These are phyloP conservation scores for Hermatobates lingyangjiaoensis DNA, from an alignment of 1,140 invertebrate species.

Conservation along the genomic window DNA sequence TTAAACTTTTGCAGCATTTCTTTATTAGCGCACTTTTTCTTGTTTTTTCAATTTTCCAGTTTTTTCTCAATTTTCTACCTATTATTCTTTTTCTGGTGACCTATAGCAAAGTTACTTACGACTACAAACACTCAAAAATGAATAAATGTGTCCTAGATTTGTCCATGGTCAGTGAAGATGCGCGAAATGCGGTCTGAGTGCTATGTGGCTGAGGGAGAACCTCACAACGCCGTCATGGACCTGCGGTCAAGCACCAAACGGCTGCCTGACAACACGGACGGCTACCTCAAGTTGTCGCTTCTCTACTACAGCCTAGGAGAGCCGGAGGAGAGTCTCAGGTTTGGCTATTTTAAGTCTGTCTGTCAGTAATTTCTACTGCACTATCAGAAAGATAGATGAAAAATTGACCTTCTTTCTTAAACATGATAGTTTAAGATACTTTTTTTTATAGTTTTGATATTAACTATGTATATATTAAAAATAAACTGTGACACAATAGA, in stretches of 20 bases:
- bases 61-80: no score
- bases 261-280: slow-evolving; percentile 75
- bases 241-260: slow-evolving; percentile 78
- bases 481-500: no score
- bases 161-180: slow-evolving; percentile 72
- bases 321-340: slow-evolving; percentile 75
- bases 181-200: slow-evolving; percentile 72
- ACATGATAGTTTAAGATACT: background rate
- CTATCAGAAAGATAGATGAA: slow-evolving; percentile 43
- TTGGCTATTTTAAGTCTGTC: slow-evolving; percentile 9
- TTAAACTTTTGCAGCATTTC: no score
- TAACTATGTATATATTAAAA: no score
- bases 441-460: slow-evolving; percentile 6
- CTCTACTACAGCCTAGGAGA: slow-evolving; percentile 82
- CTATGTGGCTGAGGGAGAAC: slow-evolving; percentile 60
- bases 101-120: no score
- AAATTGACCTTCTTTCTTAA: slow-evolving; percentile 25
- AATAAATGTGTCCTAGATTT: no score
- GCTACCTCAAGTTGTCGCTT: slow-evolving; percentile 61
- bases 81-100: slow-evolving; percentile 6
- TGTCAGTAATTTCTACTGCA: no score
- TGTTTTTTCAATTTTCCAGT: no score
- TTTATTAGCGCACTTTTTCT: no score
- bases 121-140: no score
- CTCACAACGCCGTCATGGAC: slow-evolving; percentile 74